Base-by-base conservation (phyloP, 1,140 invertebrate species). In the Linepithema humile region DNA sequence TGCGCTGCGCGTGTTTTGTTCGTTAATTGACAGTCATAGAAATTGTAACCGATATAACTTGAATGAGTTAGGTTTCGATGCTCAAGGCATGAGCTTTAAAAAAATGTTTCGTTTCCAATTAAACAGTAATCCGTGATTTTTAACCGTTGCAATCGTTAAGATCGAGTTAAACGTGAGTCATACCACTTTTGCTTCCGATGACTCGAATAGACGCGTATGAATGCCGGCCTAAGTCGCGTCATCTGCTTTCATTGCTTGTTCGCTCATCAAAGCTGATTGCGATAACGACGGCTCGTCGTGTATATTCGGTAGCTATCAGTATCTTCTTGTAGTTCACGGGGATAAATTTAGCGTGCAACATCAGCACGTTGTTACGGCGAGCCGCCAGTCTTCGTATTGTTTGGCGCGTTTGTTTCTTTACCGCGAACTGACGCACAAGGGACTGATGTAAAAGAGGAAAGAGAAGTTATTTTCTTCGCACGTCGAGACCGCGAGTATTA, bases 241-340 rank as follows among this genome's bases (percentile, higher is more conserved):
- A 55, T 80, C 62, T 55, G 35, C 75, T 55, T 69, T 80, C 75
- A 55, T 80, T 55, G 48, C 45, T 80, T 69, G 48, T 78, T 78
- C 75, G 38, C 50, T 80, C 64, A 55, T 80, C 75, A 80, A 69
- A 69, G 43, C 48, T 80, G 64, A 80, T 80, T 55, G 62, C 50
- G 50, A 70, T 80, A 80, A 80, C 75, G 29, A 48, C 23, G n/a
- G 10, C 38, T 70, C 23, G 64, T 40, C 20, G 48, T 26, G 15
- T 55, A 38, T 43, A 40, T 78, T 67, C 62, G 45, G 35, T 32
- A 23, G 62, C 48, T 50, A 20, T 64, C 40, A 64, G 29, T 17
- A 15, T 45, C 23, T 9, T 3, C 20, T 40, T 10, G 32, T 6
- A 15, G 32, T 32, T 12, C 23, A 20, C 45, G 17, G 17, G 32